Conservation (phyloP, 2,113 vertebrate species). For the Collichthys lucidus region DNA sequence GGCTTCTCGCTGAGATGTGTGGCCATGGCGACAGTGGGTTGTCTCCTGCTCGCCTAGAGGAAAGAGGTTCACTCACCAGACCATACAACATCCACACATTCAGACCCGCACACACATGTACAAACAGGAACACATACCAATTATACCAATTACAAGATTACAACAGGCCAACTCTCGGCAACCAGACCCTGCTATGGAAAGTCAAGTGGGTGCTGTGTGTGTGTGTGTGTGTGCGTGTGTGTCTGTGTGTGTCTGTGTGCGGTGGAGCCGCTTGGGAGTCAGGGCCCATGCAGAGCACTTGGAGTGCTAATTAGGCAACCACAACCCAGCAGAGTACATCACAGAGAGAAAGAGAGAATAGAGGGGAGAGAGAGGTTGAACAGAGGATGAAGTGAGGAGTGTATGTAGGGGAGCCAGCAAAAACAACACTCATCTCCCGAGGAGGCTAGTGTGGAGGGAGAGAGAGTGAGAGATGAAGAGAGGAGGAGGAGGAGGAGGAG, state of each 20-base stretch:
- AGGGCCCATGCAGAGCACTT: constrained; percentile 72
- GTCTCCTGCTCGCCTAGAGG: constrained; percentile 25
- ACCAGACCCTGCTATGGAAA: constrained; percentile 65
- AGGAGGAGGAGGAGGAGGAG: not conserved
- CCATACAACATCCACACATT: constrained; percentile 30
- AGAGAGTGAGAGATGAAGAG: constrained; percentile 22
- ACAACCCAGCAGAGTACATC: constrained; percentile 74
- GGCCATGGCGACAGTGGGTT: constrained; percentile 31
- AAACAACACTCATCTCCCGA: constrained; percentile 40
- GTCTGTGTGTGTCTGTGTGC: not conserved
- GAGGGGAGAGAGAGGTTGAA: constrained; percentile 43
- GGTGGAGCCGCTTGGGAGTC: constrained; percentile 58
- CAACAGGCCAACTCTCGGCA: constrained; percentile 67
- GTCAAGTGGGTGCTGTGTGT: constrained; percentile 60
- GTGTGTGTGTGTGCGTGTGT: constrained; percentile 17
- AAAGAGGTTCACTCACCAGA: constrained; percentile 50
- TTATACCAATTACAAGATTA: constrained; percentile 76
- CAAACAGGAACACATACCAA: constrained; percentile 49
- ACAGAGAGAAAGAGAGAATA: constrained; percentile 54
- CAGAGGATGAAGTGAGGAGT: constrained; percentile 49
- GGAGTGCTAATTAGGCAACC: constrained; percentile 78
- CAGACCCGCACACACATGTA: constrained; percentile 41
- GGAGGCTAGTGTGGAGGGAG: constrained; percentile 31
- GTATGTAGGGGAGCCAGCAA: constrained; percentile 43
- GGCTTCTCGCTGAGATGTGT: constrained; percentile 11